Evolutionary conservation across 1,140 invertebrate species (phyloP).

Genomic region (Plodia interpunctella): DNA sequence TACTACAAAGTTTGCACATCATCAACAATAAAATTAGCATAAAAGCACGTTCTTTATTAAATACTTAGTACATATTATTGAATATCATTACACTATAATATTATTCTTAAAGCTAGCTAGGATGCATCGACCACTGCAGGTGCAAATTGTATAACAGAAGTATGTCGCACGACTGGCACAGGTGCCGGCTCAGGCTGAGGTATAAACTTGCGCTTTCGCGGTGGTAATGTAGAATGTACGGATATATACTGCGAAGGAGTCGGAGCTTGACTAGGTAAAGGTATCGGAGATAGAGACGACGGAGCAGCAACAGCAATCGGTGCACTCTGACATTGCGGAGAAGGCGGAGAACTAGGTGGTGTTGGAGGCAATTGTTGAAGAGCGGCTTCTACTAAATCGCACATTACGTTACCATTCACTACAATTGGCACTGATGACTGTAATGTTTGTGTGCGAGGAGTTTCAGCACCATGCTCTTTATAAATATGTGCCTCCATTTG

Average conservation of each 20-base stretch:
- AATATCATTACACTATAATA: not conserved
- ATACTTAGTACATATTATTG: conserved; percentile 4
- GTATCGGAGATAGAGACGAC: conserved; percentile 21
- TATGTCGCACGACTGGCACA: conserved; percentile 78
- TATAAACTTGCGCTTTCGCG: conserved; percentile 88
- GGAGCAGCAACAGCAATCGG: conserved; percentile 17
- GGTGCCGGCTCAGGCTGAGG: conserved; percentile 55
- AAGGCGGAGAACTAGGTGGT: conserved; percentile 80
- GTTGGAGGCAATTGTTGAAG: conserved; percentile 80
- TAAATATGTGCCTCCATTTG: conserved; percentile 91
- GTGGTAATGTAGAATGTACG: conserved; percentile 83
- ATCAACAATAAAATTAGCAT: conserved; percentile 43
- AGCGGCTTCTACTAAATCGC: conserved; percentile 84
- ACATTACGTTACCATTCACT: conserved; percentile 81
- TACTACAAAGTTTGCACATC: conserved; percentile 24
- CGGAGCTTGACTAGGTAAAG: conserved; percentile 39
- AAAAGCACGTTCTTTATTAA: conserved; percentile 21
- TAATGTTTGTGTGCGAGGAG: conserved; percentile 59
- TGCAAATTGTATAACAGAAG: conserved; percentile 89
- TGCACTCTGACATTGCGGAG: conserved; percentile 53
- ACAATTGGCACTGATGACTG: conserved; percentile 42
- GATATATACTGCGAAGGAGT: conserved; percentile 70
- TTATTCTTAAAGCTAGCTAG: conserved; percentile 31
- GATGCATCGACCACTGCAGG: conserved; percentile 74
- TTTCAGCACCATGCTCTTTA: conserved; percentile 89